Evolutionary conservation across 2,113 vertebrate species (phyloP).

Genomic region (Elephas maximus): DNA sequence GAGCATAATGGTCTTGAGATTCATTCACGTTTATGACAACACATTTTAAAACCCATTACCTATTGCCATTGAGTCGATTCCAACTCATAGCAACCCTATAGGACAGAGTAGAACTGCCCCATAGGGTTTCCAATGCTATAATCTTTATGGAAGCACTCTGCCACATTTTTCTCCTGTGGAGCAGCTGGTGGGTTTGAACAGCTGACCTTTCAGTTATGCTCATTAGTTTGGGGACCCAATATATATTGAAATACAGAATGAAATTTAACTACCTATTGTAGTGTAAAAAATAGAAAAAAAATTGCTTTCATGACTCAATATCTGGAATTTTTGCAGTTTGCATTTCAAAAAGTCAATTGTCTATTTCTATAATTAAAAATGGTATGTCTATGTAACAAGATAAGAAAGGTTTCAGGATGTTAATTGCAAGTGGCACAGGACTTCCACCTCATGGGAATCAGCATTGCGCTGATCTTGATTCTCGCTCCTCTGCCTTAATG

Average conservation of each 20-base stretch:
- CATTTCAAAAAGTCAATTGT: not conserved
- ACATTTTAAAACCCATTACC: not conserved
- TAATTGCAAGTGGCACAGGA: not conserved
- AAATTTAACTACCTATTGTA: not conserved
- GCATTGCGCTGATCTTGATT: no score
- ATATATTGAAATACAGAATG: not conserved
- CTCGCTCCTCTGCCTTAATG: no score
- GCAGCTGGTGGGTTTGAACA: no score
- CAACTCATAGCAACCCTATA: no score
- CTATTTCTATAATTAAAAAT: not conserved
- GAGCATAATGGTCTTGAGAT: not conserved
- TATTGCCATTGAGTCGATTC: no score
- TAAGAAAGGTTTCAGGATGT: slow-evolving; percentile 22
- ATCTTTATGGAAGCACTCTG: no score
- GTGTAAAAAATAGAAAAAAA: not conserved
- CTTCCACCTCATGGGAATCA: no score
- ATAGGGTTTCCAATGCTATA: no score
- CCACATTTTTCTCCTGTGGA: no score
- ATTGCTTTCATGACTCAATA: not conserved
- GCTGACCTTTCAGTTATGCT: not conserved
- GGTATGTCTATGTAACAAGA: not conserved
- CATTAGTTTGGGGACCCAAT: not conserved
- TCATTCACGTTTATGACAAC: not conserved
- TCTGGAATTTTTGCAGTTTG: not conserved
- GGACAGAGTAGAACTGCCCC: no score